Evolutionary conservation across 2,113 vertebrate genomes (phyloP), one percentile per base, ranked within the genome.

Genomic region (Charina bottae): DNA sequence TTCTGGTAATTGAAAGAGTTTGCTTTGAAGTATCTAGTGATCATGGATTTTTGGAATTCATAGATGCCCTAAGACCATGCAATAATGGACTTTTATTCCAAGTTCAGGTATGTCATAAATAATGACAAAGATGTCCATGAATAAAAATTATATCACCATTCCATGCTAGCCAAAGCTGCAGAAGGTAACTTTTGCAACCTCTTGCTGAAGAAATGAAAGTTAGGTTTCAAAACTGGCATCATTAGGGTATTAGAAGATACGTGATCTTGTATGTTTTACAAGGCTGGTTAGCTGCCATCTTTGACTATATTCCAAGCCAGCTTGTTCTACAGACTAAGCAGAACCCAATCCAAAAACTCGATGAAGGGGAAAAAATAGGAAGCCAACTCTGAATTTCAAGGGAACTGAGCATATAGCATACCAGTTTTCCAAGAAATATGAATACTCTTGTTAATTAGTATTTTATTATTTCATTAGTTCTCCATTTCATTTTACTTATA

Each of bases 131-230:
- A 26, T 72, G 3, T 68, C 92, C 90, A 42, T 54, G 62, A 4
- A 15, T 93, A 89, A 85, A 5, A 0, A 10, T 64, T 72, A 72
- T 10, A 72, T 33, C 37, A 26, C 37, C 28, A n/a, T 56, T 56
- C 83, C 24, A 46, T 11, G 54, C 37, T 11, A 88, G 64, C 59
- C 15, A 23, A 68, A n/a, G 49, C 86, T 68, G n/a, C 58, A 55
- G 86, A 91, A 53, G 83, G 21, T 7, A 85, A 68, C 26, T 12
- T 2, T 72, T 21, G 72, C 42, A 21, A 42, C 53, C 1, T n/a
- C 87, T 56, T 64, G 87, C 93, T 91, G 62, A 46, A 26, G 15
- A 24, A 92, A 89, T 93, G 59, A 90, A 54, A 93, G 84, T 59
- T 15, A 64, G 4, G 17, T 88, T 19, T 92, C 26, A 93, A 95